These are phyloP conservation scores for Aphaenogaster floridana DNA, from an alignment of 1,140 invertebrate species.

Conservation along the genomic window DNA sequence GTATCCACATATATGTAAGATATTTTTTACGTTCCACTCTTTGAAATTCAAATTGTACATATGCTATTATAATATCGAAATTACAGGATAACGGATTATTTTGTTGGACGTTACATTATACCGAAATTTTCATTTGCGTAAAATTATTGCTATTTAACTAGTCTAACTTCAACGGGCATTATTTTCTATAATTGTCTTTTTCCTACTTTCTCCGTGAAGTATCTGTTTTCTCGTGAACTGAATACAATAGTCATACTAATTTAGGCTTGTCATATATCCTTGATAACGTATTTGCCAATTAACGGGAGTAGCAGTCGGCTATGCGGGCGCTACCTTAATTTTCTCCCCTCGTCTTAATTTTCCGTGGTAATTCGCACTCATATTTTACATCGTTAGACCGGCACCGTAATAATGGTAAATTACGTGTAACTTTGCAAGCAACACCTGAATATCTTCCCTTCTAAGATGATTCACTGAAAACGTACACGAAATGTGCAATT, in stretches of 20 bases:
- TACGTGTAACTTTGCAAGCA: constrained; percentile 57
- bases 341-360: constrained; percentile 67
- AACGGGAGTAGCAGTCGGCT: constrained; percentile 34
- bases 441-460: constrained; percentile 6
- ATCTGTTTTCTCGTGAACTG: neutral
- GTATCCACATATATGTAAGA: constrained; percentile 15
- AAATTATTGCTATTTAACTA: neutral
- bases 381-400: constrained; percentile 72
- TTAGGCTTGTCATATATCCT: constrained; percentile 1
- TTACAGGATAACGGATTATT: neutral
- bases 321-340: constrained; percentile 52
- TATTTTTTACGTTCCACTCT: constrained; percentile 10
- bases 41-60: constrained; percentile 12
- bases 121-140: neutral
- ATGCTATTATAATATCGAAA: neutral
- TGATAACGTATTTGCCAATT: constrained; percentile 59
- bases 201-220: neutral
- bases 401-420: constrained; percentile 65
- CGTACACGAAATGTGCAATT: neutral
- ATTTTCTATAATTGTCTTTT: neutral
- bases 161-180: neutral
- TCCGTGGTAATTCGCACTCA: constrained; percentile 68
- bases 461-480: constrained; percentile 6
- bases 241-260: constrained; percentile 13
- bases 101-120: neutral